Percentiles rank a stretch among this genome's conserved stretches.
These are phyloP conservation scores for Empis livida DNA, from an alignment of 2,888 invertebrate species.

Conservation along the genomic window DNA sequence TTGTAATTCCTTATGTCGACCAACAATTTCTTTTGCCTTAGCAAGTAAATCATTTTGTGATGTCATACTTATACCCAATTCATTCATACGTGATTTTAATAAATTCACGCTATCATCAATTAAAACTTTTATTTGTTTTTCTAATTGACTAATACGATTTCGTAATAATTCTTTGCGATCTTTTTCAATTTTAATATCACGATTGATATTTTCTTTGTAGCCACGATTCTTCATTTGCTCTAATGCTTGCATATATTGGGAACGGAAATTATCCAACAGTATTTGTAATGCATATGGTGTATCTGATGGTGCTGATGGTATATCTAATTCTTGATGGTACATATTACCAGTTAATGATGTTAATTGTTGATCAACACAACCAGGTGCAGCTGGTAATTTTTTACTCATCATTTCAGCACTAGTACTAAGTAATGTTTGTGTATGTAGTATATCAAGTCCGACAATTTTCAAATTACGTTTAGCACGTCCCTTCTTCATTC, in stretches of 20 bases:
- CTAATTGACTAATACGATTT: constrained; percentile 75
- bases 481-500: constrained; percentile 52
- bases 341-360: constrained; percentile 60
- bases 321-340: constrained; percentile 71
- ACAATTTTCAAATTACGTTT: constrained; percentile 63
- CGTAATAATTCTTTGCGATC: constrained; percentile 70
- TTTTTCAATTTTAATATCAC: constrained; percentile 72
- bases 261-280: constrained; percentile 69
- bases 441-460: constrained; percentile 77
- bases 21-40: constrained; percentile 84
- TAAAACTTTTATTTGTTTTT: constrained; percentile 83
- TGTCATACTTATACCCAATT: constrained; percentile 77
- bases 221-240: constrained; percentile 69
- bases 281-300: constrained; percentile 80
- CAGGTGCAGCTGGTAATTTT: constrained; percentile 75
- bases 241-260: constrained; percentile 74
- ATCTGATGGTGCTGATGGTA: constrained; percentile 61
- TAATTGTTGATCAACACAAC: constrained; percentile 82
- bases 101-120: constrained; percentile 85
- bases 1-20: constrained; percentile 83
- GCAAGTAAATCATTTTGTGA: constrained; percentile 74
- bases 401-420: constrained; percentile 58
- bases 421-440: constrained; percentile 77
- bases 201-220: constrained; percentile 56
- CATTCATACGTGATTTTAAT: constrained; percentile 78